These are phyloP conservation scores for Brachyptera putata DNA, from an alignment of 2,888 invertebrate genomes.

Conservation along the genomic window DNA sequence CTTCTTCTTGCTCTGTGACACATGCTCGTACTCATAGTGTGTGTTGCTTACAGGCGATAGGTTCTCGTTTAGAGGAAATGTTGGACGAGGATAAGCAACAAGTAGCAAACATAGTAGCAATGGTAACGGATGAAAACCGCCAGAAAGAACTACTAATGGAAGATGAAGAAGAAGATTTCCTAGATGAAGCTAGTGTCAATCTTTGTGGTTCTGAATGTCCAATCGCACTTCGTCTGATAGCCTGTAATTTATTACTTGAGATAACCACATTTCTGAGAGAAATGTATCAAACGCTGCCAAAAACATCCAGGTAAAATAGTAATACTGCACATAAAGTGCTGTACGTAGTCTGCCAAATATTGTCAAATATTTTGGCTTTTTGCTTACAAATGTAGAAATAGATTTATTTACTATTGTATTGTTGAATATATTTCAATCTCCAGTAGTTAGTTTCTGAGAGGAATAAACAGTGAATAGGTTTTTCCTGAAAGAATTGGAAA, in stretches of 20 bases:
- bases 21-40: too few relatives aligned
- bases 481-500: too few relatives aligned
- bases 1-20: too few relatives aligned
- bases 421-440: too few relatives aligned
- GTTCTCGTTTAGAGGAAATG: slow-evolving; percentile 86
- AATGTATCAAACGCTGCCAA: slow-evolving; percentile 84
- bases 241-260: slow-evolving; percentile 92
- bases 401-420: too few relatives aligned
- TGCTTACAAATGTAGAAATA: slow-evolving; percentile 3
- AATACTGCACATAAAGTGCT: slow-evolving; percentile 40
- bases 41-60: slow-evolving; percentile 68
- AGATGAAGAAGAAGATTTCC: slow-evolving; percentile 94
- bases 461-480: too few relatives aligned
- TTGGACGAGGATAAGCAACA: slow-evolving; percentile 74
- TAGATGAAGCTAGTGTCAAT: slow-evolving; percentile 82
- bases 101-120: slow-evolving; percentile 60
- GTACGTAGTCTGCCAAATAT: slow-evolving; percentile 11
- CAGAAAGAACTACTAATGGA: slow-evolving; percentile 74
- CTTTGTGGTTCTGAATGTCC: slow-evolving; percentile 79
- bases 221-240: slow-evolving; percentile 82
- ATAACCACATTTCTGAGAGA: slow-evolving; percentile 96
- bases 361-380: slow-evolving; percentile 14
- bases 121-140: slow-evolving; percentile 70
- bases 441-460: too few relatives aligned
- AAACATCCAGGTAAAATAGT: slow-evolving; percentile 51